phyloP scores from a whole-genome alignment of 2,113 vertebrate species.

The Fregetta grallaria region DNA sequence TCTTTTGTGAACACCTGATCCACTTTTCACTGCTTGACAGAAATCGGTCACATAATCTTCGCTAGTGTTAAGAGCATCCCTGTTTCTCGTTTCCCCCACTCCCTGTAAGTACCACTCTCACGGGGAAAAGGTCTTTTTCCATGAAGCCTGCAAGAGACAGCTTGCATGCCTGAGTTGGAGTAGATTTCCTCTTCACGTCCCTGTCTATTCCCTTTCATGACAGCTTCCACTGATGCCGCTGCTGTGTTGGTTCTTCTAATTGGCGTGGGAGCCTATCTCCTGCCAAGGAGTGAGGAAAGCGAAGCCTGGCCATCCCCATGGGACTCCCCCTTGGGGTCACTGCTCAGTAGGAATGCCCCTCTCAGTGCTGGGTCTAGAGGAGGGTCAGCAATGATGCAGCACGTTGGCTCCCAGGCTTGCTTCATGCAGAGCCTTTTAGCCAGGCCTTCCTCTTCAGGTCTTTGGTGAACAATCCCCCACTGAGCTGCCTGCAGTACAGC shows the following conservation, averaged over 20 bases:
- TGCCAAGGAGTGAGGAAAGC: not conserved
- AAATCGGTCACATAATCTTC: not conserved
- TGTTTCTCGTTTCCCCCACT: not conserved
- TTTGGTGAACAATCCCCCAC: not conserved
- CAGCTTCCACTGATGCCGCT: not conserved
- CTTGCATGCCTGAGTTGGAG: not conserved
- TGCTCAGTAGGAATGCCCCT: not conserved
- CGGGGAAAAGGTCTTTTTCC: not conserved
- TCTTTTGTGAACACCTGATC: not conserved
- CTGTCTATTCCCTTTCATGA: not conserved
- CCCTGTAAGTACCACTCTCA: not conserved
- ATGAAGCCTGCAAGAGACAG: not conserved
- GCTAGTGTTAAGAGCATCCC: not conserved
- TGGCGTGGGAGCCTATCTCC: rapidly evolving
- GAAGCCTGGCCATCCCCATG: not conserved
- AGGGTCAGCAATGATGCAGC: not conserved
- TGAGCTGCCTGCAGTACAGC: not conserved
- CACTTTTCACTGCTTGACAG: not conserved
- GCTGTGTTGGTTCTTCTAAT: not conserved
- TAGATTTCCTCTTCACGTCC: not conserved
- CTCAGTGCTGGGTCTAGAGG: not conserved
- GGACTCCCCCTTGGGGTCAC: not conserved
- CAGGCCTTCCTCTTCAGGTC: not conserved
- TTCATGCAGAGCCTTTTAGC: not conserved
- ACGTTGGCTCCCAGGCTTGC: rapidly evolving